phyloP scores from a whole-genome alignment of 2,113 vertebrate genomes.

The Pelodiscus sinensis region DNA sequence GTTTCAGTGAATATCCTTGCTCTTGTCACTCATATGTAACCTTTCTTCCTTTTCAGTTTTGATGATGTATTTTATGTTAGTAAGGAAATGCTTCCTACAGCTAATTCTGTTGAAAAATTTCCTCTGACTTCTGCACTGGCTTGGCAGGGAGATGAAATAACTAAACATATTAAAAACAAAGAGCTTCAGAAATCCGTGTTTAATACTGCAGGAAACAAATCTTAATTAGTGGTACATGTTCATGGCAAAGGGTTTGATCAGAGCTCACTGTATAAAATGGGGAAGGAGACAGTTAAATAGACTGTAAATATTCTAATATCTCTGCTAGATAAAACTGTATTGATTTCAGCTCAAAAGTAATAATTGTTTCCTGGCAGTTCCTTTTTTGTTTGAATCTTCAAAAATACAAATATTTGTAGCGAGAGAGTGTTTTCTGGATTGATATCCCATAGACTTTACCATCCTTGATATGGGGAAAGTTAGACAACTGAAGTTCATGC shows the following conservation, averaged over 20 bases:
- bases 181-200: neutral
- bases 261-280: neutral
- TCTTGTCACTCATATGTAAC: neutral
- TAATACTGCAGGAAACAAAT: neutral
- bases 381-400: neutral
- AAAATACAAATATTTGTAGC: neutral
- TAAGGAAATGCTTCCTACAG: neutral
- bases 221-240: neutral
- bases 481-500: neutral
- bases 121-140: neutral
- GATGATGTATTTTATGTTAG: neutral
- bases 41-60: neutral
- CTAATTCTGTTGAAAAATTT: neutral
- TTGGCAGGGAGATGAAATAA: neutral
- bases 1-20: neutral
- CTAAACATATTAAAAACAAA: neutral
- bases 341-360: accelerated
- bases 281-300: neutral
- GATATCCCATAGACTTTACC: accelerated
- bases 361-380: neutral
- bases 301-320: neutral
- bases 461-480: neutral
- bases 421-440: neutral
- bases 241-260: neutral
- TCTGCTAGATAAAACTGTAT: neutral